phyloP scores from a whole-genome alignment of 1,140 invertebrate species.

The Drosophila santomea region DNA sequence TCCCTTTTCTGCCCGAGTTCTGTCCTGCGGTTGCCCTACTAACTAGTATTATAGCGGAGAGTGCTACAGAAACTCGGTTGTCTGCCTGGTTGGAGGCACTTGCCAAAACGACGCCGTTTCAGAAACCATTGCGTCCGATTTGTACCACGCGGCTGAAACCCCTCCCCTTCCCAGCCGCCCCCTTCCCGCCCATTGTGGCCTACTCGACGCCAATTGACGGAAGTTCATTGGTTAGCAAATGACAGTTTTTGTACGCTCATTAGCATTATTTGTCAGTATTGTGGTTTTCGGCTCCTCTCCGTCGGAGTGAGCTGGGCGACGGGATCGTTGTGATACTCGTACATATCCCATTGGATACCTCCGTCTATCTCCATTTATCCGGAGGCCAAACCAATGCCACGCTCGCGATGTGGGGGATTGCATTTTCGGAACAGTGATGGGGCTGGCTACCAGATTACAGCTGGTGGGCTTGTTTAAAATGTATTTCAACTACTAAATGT shows the following conservation, averaged over 20 bases:
- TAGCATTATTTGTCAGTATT: conserved; percentile 82
- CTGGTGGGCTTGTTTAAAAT: conserved; percentile 18
- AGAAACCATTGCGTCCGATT: conserved; percentile 56
- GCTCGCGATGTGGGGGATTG: conserved; percentile 7
- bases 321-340: conserved; percentile 42
- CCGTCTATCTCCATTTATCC: conserved; percentile 5
- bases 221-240: conserved; percentile 83
- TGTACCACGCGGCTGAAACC: conserved; percentile 8
- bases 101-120: conserved; percentile 76
- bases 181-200: conserved; percentile 9
- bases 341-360: conserved; percentile 1
- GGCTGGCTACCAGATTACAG: conserved; percentile 21
- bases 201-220: conserved; percentile 73
- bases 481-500: conserved; percentile 41
- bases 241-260: conserved; percentile 83
- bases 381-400: conserved; percentile 6
- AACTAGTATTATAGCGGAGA: conserved; percentile 75
- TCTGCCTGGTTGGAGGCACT: conserved; percentile 49
- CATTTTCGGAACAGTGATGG: conserved; percentile 25
- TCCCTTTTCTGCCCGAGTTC: background rate
- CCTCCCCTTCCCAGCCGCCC: background rate
- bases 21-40: conserved; percentile 78
- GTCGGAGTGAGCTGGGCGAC: conserved; percentile 52
- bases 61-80: conserved; percentile 55
- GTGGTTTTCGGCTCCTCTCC: conserved; percentile 53